phyloP scores from a whole-genome alignment of 1,140 invertebrate species.

The Penaeus indicus region DNA sequence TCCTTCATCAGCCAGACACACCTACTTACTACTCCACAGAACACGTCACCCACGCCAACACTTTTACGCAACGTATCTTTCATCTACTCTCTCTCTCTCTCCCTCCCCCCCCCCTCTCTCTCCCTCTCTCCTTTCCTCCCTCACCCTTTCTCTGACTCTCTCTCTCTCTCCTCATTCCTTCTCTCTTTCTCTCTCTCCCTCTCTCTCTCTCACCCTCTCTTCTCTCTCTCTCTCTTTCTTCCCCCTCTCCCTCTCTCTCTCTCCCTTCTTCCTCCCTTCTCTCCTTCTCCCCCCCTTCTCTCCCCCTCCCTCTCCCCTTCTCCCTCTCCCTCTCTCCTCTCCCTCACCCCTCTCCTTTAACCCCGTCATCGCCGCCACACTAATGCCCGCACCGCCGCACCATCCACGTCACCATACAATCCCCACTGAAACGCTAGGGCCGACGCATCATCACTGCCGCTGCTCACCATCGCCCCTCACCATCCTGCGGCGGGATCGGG shows the following conservation, averaged over 20 bases:
- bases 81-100: neutral
- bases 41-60: no score
- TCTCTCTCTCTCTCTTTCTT: neutral
- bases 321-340: neutral
- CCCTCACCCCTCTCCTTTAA: neutral
- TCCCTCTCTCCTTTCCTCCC: neutral
- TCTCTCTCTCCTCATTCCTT: neutral
- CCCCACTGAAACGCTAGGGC: no score
- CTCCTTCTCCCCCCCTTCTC: neutral
- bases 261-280: neutral
- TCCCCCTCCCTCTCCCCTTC: neutral
- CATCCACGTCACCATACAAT: no score
- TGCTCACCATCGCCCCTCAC: no score
- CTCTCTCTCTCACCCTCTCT: neutral
- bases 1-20: no score
- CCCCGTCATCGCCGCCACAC: no score
- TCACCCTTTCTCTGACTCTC: neutral
- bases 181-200: constrained; percentile 13
- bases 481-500: no score
- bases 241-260: no score
- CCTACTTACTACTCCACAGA: no score
- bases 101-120: neutral
- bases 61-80: neutral
- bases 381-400: no score
- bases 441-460: no score